phyloP scores from a whole-genome alignment of 2,113 vertebrate species.

The Stigmatopora argus region DNA sequence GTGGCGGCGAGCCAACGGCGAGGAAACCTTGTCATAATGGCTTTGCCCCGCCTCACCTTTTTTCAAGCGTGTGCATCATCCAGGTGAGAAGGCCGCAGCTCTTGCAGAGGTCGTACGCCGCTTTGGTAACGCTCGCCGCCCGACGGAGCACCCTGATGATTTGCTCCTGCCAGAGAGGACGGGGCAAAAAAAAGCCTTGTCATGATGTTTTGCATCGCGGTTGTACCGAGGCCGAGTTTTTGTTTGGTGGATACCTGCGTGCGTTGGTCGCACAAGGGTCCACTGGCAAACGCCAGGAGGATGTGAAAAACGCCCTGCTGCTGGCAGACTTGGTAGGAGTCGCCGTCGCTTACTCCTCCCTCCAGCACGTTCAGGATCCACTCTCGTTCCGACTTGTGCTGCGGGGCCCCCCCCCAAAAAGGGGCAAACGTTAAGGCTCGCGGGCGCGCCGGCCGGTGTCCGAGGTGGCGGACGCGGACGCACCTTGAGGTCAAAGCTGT shows the following conservation, averaged over 20 bases:
- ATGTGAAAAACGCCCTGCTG: slow-evolving; percentile 80
- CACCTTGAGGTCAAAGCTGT: slow-evolving; percentile 88
- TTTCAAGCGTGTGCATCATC: slow-evolving; percentile 76
- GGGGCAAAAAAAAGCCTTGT: background rate
- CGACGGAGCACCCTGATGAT: slow-evolving; percentile 79
- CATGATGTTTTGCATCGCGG: too few species aligned
- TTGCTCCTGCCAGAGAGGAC: slow-evolving; percentile 64
- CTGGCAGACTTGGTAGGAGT: slow-evolving; percentile 79
- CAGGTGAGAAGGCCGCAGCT: slow-evolving; percentile 82
- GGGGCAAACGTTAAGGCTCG: too few species aligned
- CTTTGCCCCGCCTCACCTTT: slow-evolving; percentile 60
- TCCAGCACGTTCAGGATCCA: slow-evolving; percentile 81
- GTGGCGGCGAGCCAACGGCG: too few species aligned
- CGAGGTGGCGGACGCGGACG: too few species aligned
- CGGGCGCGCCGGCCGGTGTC: background rate
- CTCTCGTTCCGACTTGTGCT: slow-evolving; percentile 83
- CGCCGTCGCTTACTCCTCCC: slow-evolving; percentile 78
- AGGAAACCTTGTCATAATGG: too few species aligned
- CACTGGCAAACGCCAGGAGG: slow-evolving; percentile 80
- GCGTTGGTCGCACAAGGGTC: slow-evolving; percentile 76
- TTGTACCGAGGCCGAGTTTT: too few species aligned
- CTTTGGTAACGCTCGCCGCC: slow-evolving; percentile 72
- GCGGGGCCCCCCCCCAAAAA: background rate
- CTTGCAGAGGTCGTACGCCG: slow-evolving; percentile 80
- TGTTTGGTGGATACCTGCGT: slow-evolving; percentile 77